Base-by-base conservation (phyloP, 1,140 invertebrate genomes). In the Cataglyphis hispanica region DNA sequence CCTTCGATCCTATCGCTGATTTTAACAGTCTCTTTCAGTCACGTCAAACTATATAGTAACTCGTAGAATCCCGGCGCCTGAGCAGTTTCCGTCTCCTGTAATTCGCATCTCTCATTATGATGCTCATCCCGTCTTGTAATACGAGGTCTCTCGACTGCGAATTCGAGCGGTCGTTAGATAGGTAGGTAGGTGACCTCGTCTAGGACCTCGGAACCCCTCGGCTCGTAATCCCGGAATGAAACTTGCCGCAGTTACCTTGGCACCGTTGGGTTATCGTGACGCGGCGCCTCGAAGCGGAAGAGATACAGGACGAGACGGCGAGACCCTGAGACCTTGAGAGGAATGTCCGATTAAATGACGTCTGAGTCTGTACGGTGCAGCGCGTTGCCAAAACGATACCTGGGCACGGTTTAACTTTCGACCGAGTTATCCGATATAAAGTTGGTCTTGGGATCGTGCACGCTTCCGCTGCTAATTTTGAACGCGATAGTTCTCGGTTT, bases 181-280 rank as follows among this genome's bases (percentile, higher is more conserved):
- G 53, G 53, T 77, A 63, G 31, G 56, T 77, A 64, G 31, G 22
- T 60, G 27, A 77, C 60, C 37, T 46, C 75, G 37, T 43, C 74
- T 77, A 75, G 27, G 50, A 78, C 31, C 46, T 22, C 61, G 37
- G 58, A 50, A 81, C 74, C 64, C 64, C 67, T 60, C 40, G 70
- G 31, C 40, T 85, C 84, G 89, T 92, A 92, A 92, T 92, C 91
- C 91, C 86, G 86, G 90, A 92, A 92, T 90, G 91, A 92, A 91
- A 92, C 90, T 92, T 91, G 89, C 86, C 86, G 77, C 10, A 86
- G 88, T 85, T 90, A 60, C 86, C 64, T 37, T 87, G 90, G 91
- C 88, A 87, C 84, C 84, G 81, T 64, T 50, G 87, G 91, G 90
- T 91, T 92, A 92, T 92, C 90, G 89, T 86, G 84, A 89, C 86